Base-by-base conservation (phyloP, 2,888 invertebrate genomes). In the Hydraecia micacea region DNA sequence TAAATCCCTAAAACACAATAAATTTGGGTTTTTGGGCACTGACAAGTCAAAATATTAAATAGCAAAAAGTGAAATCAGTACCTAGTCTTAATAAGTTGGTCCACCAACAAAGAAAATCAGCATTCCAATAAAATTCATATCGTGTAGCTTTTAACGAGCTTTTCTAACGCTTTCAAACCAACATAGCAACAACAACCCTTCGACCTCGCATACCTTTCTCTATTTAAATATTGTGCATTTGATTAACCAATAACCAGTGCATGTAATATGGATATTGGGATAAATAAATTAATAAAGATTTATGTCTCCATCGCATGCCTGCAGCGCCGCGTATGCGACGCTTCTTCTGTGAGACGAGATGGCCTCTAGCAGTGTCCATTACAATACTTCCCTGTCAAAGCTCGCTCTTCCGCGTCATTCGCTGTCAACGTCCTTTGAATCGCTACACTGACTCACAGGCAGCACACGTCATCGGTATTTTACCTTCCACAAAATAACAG, bases 401-500 rank as follows among this genome's bases (percentile, higher is more conserved):
- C 66, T n/a, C 0, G 25, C 21, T 46, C 60, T 67, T 75, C 79
- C 73, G 49, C 71, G 0, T 67, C 68, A 74, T 25, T 63, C 63
- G 63, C 73, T 78, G 73, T 79, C 83, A 82, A 82, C 49, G 83
- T 67, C 66, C 83, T 68, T n/a, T 71, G 62, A 65, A 75, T 74
- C 58, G 73, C 18, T 66, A 7, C 69, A 28, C 73, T 83, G 83
- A 79, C 75, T 81, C 84, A 78, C 18, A 42, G 13, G 21, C 21
- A 39, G 39, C 55, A 58, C 79, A 75, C 79, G 75, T 83, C 87
- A 83, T 81, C 83, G 55, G 73, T 67, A 87, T 76, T 75, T 72
- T 73, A 73, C 75, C 69, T 66, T 32, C 62, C 58, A 84, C 77
- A 70, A 86, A 86, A 79, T 74, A 79, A 67, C 82, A 81, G 86